Conservation (phyloP, 2,888 invertebrate species). For the Scaptomyza parva region DNA sequence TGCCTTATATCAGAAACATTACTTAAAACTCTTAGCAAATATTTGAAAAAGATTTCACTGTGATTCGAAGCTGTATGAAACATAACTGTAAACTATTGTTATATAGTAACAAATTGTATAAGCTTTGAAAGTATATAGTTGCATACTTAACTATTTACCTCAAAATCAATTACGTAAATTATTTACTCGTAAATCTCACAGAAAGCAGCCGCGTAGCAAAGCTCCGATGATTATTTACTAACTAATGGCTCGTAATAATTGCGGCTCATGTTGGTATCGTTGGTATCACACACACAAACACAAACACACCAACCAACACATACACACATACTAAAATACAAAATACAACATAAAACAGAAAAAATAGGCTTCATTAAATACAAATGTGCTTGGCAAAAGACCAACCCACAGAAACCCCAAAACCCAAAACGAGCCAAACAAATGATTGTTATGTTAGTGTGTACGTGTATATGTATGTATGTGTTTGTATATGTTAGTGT, state of each 20-base stretch:
- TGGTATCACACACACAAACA: slow-evolving; percentile 25
- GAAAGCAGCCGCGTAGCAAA: slow-evolving; percentile 9
- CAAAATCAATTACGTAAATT: slow-evolving; percentile 16
- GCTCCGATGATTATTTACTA: slow-evolving; percentile 46
- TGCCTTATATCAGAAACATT: background rate
- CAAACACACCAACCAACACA: too few relatives aligned
- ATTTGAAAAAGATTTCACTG: background rate
- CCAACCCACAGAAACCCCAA: slow-evolving; percentile 41
- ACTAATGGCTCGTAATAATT: slow-evolving; percentile 64
- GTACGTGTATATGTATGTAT: slow-evolving; percentile 31
- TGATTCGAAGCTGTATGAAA: background rate
- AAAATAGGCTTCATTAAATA: slow-evolving; percentile 78
- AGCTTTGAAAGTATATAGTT: background rate
- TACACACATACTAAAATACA: background rate
- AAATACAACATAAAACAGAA: background rate
- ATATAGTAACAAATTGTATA: background rate
- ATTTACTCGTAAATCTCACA: slow-evolving; percentile 19
- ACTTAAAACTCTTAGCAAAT: background rate
- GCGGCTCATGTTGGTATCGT: slow-evolving; percentile 64
- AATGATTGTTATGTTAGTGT: slow-evolving; percentile 47
- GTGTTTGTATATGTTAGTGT: too few relatives aligned
- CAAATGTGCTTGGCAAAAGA: slow-evolving; percentile 64
- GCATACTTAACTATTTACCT: background rate
- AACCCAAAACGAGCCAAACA: slow-evolving; percentile 40
- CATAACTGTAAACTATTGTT: background rate